A percentile compares a stretch with the other conserved stretches of the same genome.
Conservation (phyloP, 1,140 invertebrate genomes). For the Temnothorax nylanderi region DNA sequence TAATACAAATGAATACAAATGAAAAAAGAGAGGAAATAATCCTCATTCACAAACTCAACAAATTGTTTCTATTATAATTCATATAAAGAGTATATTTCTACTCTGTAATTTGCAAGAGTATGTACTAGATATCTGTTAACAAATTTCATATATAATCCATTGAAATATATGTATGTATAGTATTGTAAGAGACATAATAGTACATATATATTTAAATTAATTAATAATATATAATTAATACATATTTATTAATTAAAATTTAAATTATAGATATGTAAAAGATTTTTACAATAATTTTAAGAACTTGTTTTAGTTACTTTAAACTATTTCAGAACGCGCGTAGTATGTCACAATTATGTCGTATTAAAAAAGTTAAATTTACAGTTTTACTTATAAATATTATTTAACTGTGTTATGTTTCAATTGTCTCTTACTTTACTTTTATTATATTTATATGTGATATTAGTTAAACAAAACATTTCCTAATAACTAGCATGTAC, state of each 20-base stretch:
- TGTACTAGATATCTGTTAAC: conserved; percentile 23
- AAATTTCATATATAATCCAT: conserved; percentile 15
- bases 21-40: not conserved
- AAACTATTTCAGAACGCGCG: not conserved
- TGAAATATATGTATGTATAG: conserved; percentile 11
- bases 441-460: conserved; percentile 37
- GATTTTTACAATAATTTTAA: conserved; percentile 24
- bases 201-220: not conserved
- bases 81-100: conserved; percentile 31
- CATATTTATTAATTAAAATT: conserved; percentile 31
- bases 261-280: conserved; percentile 13
- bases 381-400: conserved; percentile 3
- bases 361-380: not conserved
- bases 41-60: conserved; percentile 1
- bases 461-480: conserved; percentile 36
- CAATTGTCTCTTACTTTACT: not conserved
- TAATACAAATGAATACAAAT: not conserved
- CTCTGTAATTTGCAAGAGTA: conserved; percentile 11
- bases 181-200: conserved; percentile 8
- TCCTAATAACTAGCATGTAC: conserved; percentile 50
- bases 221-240: not conserved
- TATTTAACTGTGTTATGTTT: conserved; percentile 15
- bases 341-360: not conserved
- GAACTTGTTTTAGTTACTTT: conserved; percentile 16
- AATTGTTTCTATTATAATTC: conserved; percentile 27